Evolutionary conservation across 1,140 invertebrate species (phyloP).

Genomic region (Oryctes rhinoceros): DNA sequence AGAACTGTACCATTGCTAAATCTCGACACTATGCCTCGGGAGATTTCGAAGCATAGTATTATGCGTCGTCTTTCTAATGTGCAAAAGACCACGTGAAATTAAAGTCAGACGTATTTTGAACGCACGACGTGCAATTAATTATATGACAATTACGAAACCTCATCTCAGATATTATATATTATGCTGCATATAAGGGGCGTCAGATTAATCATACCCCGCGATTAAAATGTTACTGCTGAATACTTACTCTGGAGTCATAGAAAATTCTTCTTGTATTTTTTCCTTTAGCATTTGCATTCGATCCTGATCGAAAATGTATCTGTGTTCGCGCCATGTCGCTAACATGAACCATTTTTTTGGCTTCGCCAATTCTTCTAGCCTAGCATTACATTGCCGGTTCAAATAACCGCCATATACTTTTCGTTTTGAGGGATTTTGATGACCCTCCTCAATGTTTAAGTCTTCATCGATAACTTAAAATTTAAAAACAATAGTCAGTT

Average conservation of each 20-base stretch:
- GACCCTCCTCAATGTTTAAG: slow-evolving; percentile 11
- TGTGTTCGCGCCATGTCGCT: slow-evolving; percentile 49
- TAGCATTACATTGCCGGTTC: slow-evolving; percentile 47
- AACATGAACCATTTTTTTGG: slow-evolving; percentile 51
- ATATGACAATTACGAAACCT: too few relatives aligned
- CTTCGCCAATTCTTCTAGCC: slow-evolving; percentile 53
- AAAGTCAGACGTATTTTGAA: too few relatives aligned
- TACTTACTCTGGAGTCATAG: slow-evolving; percentile 53
- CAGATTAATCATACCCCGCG: too few relatives aligned
- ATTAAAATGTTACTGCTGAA: not conserved
- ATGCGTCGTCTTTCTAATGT: too few relatives aligned
- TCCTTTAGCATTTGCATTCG: slow-evolving; percentile 49
- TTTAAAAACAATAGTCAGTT: not conserved
- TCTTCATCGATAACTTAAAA: not conserved
- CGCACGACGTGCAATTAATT: too few relatives aligned
- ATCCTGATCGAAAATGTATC: slow-evolving; percentile 48
- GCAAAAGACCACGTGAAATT: too few relatives aligned
- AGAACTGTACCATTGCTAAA: too few relatives aligned
- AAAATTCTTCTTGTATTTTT: slow-evolving; percentile 53
- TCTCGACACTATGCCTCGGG: too few relatives aligned
- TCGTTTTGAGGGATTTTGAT: not conserved
- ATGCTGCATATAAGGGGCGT: too few relatives aligned
- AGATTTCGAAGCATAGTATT: too few relatives aligned
- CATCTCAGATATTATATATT: too few relatives aligned
- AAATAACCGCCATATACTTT: slow-evolving; percentile 34